phyloP scores from a whole-genome alignment of 30 jellyfish, hydroid and myxozoan species.

The Aurelia coerulea region DNA sequence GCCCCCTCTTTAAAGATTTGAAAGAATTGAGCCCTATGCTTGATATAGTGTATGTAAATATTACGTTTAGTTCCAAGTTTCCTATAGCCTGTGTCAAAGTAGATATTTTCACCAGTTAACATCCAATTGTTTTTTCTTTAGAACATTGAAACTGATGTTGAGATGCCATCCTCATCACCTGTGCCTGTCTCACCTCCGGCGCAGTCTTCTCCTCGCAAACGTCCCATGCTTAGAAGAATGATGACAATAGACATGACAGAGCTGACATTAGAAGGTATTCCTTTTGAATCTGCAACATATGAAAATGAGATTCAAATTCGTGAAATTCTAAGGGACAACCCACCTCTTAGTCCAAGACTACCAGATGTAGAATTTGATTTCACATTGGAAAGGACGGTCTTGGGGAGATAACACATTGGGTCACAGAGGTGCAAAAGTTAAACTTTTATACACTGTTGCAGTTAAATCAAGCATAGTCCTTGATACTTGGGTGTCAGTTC shows the following conservation, averaged over 20 bases:
- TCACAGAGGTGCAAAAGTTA: too few relatives aligned
- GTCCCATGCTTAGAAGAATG: conserved; percentile 43
- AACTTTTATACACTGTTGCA: too few relatives aligned
- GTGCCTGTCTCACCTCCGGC: conserved; percentile 19
- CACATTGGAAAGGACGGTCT: conserved; percentile 55
- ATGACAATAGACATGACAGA: conserved; percentile 57
- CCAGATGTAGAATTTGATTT: conserved; percentile 54
- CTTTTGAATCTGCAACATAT: conserved; percentile 43
- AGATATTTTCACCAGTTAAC: too few relatives aligned
- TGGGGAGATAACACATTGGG: conserved; percentile 3
- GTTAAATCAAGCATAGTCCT: too few relatives aligned
- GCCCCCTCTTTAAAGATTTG: too few relatives aligned
- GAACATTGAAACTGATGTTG: conserved; percentile 53
- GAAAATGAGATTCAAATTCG: conserved; percentile 39
- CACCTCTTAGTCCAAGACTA: conserved; percentile 56
- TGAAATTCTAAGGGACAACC: conserved; percentile 57
- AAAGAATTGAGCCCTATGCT: too few relatives aligned
- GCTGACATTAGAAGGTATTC: conserved; percentile 56
- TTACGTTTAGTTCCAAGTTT: too few relatives aligned
- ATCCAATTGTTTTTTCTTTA: neutral
- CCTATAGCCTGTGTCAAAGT: too few relatives aligned
- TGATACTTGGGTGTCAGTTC: too few relatives aligned
- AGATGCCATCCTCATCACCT: conserved; percentile 10
- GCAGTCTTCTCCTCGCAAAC: conserved; percentile 2
- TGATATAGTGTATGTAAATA: too few relatives aligned